Base-by-base conservation (phyloP, 2,113 vertebrate species). In the Poeciliopsis retropinna region DNA sequence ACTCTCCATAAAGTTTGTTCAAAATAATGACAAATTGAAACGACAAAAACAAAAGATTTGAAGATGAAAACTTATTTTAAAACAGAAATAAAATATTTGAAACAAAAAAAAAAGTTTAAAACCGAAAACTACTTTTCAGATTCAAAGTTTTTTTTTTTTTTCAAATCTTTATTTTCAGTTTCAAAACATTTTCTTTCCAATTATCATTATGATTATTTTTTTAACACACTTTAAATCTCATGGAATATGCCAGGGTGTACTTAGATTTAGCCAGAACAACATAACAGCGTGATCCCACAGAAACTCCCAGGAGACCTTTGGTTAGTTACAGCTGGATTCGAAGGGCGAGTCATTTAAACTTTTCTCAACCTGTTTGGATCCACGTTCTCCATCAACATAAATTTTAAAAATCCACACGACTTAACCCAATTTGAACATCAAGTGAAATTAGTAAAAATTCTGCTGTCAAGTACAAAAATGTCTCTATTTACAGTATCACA, bases 401-500 rank as follows among this genome's bases (percentile, higher is more conserved):
- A 75, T 47, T 61, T 39, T 13, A 15, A 41, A 41, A 41, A 41
- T 14, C 14, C 12, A 68, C 51, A 80, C 72, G 10, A 60, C 72
- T 54, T 32, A 54, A n/a, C 19, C 64, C 67, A 37, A 25, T 57
- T 27, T 68, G 76, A 31, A 73, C 34, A 60, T 47, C 1, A 71
- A 51, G 75, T 70, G 75, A 82, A 70, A 71, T 32, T 63, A 87
- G 85, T 89, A 90, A 86, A 92, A 90, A 87, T 62, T 64, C 75
- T 62, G 69, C 81, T 83, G 82, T 90, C 44, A 28, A 39, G 81
- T 91, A 92, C 37, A 92, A 94, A 94, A 90, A 78, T 73, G 41
- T 63, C 22, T 68, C 28, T 91, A 88, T 93, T 78, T 93, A 91
- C 92, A 94, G 62, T 88, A 94, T 82, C 77, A 85, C 92, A 93